A percentile compares a stretch with the other conserved stretches of the same genome.
phyloP scores from a whole-genome alignment of 2,888 invertebrate species.

The Trissolcus japonicus region DNA sequence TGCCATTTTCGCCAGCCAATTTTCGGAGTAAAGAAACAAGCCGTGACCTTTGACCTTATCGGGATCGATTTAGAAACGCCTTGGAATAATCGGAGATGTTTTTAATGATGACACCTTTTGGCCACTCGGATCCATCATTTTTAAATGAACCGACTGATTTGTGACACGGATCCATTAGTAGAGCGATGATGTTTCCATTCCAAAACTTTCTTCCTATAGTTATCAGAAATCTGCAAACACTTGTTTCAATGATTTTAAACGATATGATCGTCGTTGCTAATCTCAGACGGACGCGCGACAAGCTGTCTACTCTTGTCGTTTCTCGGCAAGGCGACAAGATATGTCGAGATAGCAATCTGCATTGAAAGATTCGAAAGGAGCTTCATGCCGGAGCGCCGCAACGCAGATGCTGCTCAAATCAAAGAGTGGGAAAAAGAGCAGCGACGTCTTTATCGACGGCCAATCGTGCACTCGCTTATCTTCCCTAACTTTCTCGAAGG shows the following conservation, averaged over 20 bases:
- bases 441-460: slow-evolving; percentile 57
- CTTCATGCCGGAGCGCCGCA: slow-evolving; percentile 19
- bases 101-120: slow-evolving; percentile 17
- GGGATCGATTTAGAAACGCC: slow-evolving; percentile 9
- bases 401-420: slow-evolving; percentile 32
- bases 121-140: slow-evolving; percentile 27
- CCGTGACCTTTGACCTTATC: not conserved
- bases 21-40: slow-evolving; percentile 14
- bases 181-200: slow-evolving; percentile 13
- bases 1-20: slow-evolving; percentile 8
- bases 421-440: slow-evolving; percentile 48
- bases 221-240: slow-evolving; percentile 55
- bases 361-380: slow-evolving; percentile 47
- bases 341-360: slow-evolving; percentile 54
- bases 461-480: slow-evolving; percentile 41
- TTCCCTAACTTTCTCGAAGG: slow-evolving; percentile 52
- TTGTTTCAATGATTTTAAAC: slow-evolving; percentile 50
- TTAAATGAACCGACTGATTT: slow-evolving; percentile 21
- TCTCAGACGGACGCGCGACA: slow-evolving; percentile 52
- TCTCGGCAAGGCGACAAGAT: slow-evolving; percentile 42
- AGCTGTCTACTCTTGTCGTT: slow-evolving; percentile 53
- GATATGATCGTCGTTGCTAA: slow-evolving; percentile 48
- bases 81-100: not conserved
- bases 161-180: not conserved
- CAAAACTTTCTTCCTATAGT: slow-evolving; percentile 44